Base-by-base conservation (phyloP, 2,888 invertebrate genomes). In the Neuroscelio doddi region DNA sequence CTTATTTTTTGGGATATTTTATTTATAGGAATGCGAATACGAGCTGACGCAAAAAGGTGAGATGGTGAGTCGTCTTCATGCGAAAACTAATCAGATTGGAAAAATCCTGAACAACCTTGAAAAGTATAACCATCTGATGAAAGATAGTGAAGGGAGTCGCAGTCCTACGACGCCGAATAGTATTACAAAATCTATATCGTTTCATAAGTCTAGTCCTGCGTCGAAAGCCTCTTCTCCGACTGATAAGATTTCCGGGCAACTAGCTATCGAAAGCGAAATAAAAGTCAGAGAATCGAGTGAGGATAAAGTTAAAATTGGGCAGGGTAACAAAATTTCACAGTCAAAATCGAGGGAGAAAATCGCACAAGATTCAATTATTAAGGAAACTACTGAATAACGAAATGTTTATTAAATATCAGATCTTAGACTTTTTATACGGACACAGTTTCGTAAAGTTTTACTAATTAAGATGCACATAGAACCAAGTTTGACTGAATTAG, bases 11-110 rank as follows among this genome's bases (percentile, higher is more conserved):
- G 4, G 41, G n/a, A n/a, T 26, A 12, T 79, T 78, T 79, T 77
- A 79, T 75, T 87, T 87, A 77, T 88, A 95, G 95, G 95, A 95
- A 88, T 96, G 95, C 89, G 97, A 97, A 88, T 90, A 91, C 88
- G 36, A 96, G 86, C 89, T 97, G 85, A 96, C 96, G 80, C 95
- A 97, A 88, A 97, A 97, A 86, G 96, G 95, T 79, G 95, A 96
- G 87, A 92, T 96, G 91, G 96, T 97, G 80, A 92, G 93, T 85
- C 92, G 96, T 79, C 92, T 97, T 77, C 97, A 97, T 87, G 93
- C 92, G 80, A 97, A 97, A 89, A 96, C 96, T 77, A 93, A 93
- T 83, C 96, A 96, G 87, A 96, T 97, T 86, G 95, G 96, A 87
- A 93, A 94, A 88, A 93, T 96, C 85, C 90, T 96, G 77, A 91